Evolutionary conservation across 2,113 vertebrate species (phyloP).

Genomic region (Aepyceros melampus): DNA sequence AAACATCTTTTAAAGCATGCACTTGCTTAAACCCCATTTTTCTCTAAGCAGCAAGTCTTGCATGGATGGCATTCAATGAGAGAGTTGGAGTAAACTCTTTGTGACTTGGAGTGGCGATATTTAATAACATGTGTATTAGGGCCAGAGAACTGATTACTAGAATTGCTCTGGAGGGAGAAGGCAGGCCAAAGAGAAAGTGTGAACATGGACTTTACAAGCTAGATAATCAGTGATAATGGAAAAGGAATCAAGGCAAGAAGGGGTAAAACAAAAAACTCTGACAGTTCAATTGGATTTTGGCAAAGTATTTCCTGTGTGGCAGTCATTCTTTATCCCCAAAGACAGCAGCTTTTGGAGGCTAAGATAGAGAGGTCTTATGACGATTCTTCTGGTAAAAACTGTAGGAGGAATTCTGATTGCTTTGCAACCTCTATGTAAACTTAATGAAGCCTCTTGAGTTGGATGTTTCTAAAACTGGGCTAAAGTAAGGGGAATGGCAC

Average conservation of each 20-base stretch:
- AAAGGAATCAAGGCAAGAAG: slow-evolving; percentile 3
- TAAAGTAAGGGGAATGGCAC: slow-evolving; percentile 22
- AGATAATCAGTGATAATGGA: not conserved
- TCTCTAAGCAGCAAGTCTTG: not conserved
- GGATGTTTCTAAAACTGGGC: slow-evolving; percentile 54
- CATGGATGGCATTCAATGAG: not conserved
- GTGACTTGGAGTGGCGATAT: not conserved
- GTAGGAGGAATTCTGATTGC: slow-evolving; percentile 24
- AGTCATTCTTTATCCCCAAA: not conserved
- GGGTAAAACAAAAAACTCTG: not conserved
- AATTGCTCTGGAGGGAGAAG: not conserved
- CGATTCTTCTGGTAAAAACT: slow-evolving; percentile 4
- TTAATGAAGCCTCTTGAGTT: slow-evolving; percentile 52
- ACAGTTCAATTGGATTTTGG: not conserved
- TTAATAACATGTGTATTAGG: not conserved
- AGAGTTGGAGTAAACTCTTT: not conserved
- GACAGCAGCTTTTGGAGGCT: not conserved
- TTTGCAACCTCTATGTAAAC: slow-evolving; percentile 1
- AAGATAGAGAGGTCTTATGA: not conserved
- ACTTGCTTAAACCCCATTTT: not conserved
- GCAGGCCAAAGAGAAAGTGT: not conserved
- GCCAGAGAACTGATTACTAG: not conserved
- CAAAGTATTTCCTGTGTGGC: not conserved
- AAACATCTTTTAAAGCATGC: not conserved
- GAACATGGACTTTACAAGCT: not conserved